phyloP scores from a whole-genome alignment of 2,113 vertebrate genomes.

The Sinocyclocheilus rhinocerous region DNA sequence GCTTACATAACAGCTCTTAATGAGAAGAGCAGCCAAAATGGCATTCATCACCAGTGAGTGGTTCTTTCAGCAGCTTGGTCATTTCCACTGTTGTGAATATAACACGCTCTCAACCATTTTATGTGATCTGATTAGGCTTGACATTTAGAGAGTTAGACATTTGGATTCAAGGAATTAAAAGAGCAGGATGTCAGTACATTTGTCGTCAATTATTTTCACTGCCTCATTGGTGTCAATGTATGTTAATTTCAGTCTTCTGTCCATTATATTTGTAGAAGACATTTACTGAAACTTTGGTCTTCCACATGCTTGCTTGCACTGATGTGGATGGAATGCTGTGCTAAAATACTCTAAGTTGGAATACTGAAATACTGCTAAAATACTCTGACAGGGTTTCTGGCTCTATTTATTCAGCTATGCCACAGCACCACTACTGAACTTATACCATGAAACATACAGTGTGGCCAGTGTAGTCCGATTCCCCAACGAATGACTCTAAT shows the following conservation, averaged over 20 bases:
- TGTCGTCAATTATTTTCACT: not conserved
- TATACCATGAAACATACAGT: not conserved
- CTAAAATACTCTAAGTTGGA: not conserved
- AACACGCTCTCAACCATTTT: not conserved
- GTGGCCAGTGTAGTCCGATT: not conserved
- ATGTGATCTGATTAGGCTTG: constrained; percentile 13
- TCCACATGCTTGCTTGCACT: not conserved
- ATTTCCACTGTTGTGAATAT: constrained; percentile 26
- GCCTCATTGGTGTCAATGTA: not conserved
- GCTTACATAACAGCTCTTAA: constrained; percentile 45
- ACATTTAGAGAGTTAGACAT: constrained; percentile 9
- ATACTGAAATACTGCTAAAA: not conserved
- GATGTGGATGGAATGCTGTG: not conserved
- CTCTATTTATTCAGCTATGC: not conserved
- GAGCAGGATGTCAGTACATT: not conserved
- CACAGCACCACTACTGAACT: not conserved
- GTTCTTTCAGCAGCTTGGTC: constrained; percentile 31
- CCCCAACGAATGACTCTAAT: not conserved
- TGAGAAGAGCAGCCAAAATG: constrained; percentile 33
- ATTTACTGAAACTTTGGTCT: not conserved
- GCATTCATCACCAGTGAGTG: constrained; percentile 35
- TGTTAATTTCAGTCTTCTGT: not conserved
- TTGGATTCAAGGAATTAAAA: not conserved
- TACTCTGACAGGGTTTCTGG: not conserved
- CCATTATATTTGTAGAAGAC: not conserved